Evolutionary conservation across 2,797 vertebrate species (phyloP).

Genomic region (Tauraco hartlaubi): DNA sequence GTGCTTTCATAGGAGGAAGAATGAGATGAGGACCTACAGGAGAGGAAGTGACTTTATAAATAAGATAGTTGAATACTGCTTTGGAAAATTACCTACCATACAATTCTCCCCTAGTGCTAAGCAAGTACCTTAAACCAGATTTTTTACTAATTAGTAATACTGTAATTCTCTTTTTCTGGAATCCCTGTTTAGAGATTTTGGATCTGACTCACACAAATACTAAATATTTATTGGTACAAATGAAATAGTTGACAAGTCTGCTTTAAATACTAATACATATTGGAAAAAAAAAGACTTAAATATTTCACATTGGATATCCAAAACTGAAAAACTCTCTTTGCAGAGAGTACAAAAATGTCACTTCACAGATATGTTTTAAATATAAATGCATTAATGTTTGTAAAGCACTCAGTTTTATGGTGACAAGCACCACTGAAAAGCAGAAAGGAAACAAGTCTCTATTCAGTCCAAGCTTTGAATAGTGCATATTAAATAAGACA

Average conservation of each 20-base stretch:
- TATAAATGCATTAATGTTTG: background rate
- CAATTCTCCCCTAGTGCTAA: background rate
- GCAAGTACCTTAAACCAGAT: background rate
- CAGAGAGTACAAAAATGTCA: background rate
- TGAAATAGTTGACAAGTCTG: background rate
- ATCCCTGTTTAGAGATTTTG: background rate
- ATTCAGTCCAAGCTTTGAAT: background rate
- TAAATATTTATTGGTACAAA: background rate
- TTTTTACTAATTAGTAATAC: background rate
- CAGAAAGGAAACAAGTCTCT: background rate
- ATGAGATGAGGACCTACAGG: background rate
- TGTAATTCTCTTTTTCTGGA: background rate
- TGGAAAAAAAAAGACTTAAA: background rate
- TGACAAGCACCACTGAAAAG: background rate
- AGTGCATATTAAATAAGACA: background rate
- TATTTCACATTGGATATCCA: background rate
- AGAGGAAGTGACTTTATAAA: background rate
- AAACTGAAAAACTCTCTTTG: background rate
- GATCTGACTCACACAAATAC: background rate
- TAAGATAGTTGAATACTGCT: background rate
- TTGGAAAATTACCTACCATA: background rate
- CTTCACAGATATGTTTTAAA: background rate
- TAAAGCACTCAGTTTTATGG: background rate
- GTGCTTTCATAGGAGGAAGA: background rate
- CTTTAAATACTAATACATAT: background rate